Base-by-base conservation (phyloP, 1,140 invertebrate species). In the Hycleus cichorii region DNA sequence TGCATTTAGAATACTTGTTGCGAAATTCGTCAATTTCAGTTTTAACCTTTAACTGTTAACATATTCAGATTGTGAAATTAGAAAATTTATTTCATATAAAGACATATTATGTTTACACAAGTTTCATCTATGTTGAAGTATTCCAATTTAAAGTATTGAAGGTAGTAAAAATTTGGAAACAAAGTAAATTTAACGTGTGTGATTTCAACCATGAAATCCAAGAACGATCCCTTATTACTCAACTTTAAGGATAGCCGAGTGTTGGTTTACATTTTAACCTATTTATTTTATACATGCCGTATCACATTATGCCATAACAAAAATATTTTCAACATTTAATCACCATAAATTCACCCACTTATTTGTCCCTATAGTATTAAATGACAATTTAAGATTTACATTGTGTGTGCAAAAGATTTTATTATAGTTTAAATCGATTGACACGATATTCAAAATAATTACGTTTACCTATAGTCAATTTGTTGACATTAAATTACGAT, bases 1-100 rank as follows among this genome's bases (percentile, higher is more conserved):
- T 64, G 62, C 62, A 64, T 64, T 64, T 64, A 54, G 59, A 64
- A 64, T 64, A 64, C 62, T 64, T 64, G 62, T 64, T 64, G 62
- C 62, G 54, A 57, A 42, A 42, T n/a, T 11, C 2, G 11, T 11
- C 40, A 42, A 42, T 42, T 42, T 42, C 40, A 6, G 5, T 42
- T 9, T 42, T 42, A 9, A 18, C 18, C 18, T 18, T 18, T 18
- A 18, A 18, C 0, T 18, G 18, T 18, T 18, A 18, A 18, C 18
- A 18, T 18, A 18, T 18, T 18, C 18, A 18, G 18, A 18, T 18
- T 18, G 18, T 18, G 18, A 18, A 18, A 18, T 18, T 18, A 18
- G 18, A 18, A 18, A 18, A 18, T 18, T 18, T 18, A 18, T 18
- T 18, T 18, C 18, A 18, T 18, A 18, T 18, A 18, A 18, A 18